Evolutionary conservation across 2,797 vertebrate species (phyloP).

Genomic region (Gymnothorax reevesii): DNA sequence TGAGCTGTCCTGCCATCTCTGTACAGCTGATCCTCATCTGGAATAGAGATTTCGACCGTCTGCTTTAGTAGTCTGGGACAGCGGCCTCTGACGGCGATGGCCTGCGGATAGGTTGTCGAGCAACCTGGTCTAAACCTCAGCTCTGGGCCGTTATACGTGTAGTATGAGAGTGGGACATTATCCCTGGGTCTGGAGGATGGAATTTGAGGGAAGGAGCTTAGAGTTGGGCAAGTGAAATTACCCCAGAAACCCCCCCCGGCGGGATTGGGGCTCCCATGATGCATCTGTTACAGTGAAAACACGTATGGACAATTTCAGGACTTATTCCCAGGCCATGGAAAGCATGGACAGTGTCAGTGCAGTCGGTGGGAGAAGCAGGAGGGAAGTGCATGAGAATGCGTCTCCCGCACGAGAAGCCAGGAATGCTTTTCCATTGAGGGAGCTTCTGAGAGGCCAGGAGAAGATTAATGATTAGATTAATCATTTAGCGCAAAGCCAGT

Average conservation of each 20-base stretch:
- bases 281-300: not conserved
- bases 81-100: too few relatives aligned
- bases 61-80: not conserved
- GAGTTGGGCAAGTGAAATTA: too few relatives aligned
- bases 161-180: too few relatives aligned
- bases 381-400: not conserved
- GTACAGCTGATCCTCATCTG: not conserved
- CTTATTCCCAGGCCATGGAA: not conserved
- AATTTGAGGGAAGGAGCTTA: too few relatives aligned
- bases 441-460: not conserved
- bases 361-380: not conserved
- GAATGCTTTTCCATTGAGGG: not conserved
- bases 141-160: too few relatives aligned
- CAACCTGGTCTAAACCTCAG: too few relatives aligned
- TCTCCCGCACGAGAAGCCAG: not conserved
- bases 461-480: not conserved
- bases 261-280: not conserved
- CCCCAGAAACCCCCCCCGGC: too few relatives aligned
- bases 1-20: not conserved
- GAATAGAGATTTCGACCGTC: not conserved
- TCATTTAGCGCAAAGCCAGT: not conserved
- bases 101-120: too few relatives aligned
- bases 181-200: too few relatives aligned
- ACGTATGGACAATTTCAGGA: not conserved
- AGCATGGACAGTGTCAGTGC: not conserved